Evolutionary conservation across 2,888 invertebrate genomes (phyloP).

Genomic region (Boloria euphrosyne): DNA sequence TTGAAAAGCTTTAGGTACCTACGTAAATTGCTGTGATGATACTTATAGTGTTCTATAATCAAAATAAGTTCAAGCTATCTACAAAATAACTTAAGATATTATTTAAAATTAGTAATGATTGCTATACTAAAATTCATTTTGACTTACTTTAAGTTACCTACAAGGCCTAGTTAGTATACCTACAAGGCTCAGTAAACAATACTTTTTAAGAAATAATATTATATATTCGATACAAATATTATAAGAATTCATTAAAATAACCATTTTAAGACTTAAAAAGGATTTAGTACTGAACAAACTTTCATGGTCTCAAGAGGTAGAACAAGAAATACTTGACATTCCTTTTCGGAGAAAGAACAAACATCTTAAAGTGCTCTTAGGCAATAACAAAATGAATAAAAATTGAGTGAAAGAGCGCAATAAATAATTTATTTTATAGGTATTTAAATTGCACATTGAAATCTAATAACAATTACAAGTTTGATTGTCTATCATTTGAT

Average conservation of each 20-base stretch:
- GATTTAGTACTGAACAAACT: not conserved
- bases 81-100: no score
- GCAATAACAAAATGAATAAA: constrained; percentile 26
- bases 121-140: no score
- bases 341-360: not conserved
- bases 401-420: constrained; percentile 33
- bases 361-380: not conserved
- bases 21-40: no score
- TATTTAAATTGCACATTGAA: constrained; percentile 47
- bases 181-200: no score
- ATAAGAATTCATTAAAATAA: not conserved
- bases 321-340: not conserved
- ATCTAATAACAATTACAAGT: constrained; percentile 47
- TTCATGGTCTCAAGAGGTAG: not conserved
- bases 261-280: not conserved
- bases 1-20: no score
- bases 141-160: no score
- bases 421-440: constrained; percentile 50
- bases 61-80: no score
- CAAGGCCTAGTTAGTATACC: no score
- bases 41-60: no score
- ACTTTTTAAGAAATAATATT: no score
- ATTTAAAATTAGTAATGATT: no score
- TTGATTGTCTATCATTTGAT: constrained; percentile 37
- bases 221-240: no score